phyloP scores from a whole-genome alignment of 2,888 invertebrate genomes.

The Archips xylosteana region DNA sequence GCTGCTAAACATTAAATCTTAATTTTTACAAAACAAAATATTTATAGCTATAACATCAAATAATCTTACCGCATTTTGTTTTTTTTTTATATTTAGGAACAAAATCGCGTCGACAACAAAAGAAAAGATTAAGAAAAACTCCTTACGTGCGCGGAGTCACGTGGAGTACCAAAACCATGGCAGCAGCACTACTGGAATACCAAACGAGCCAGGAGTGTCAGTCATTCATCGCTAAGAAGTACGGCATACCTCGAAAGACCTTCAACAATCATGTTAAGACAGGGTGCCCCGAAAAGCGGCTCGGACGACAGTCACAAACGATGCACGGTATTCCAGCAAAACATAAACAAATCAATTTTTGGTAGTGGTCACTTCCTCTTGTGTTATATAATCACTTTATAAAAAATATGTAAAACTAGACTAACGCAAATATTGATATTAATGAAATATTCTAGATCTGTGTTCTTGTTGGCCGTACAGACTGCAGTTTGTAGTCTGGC shows the following conservation, averaged over 20 bases:
- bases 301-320: background rate
- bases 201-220: background rate
- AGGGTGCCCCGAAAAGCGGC: background rate
- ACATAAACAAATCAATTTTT: too few species aligned
- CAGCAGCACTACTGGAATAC: background rate
- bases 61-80: background rate
- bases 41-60: too few species aligned
- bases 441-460: too few species aligned
- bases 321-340: too few species aligned
- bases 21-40: too few species aligned
- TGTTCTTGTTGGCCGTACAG: too few species aligned
- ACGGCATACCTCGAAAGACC: slow-evolving; percentile 8
- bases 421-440: too few species aligned
- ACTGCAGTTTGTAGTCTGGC: too few species aligned
- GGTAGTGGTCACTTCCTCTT: too few species aligned
- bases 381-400: too few species aligned
- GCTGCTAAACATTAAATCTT: too few species aligned
- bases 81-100: background rate
- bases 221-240: background rate
- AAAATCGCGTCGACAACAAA: background rate
- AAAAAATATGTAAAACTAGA: too few species aligned
- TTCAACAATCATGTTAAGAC: slow-evolving; percentile 1
- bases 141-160: background rate
- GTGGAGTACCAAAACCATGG: background rate
- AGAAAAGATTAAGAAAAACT: background rate